Conservation (phyloP, 2,113 vertebrate genomes). For the Ciconia stormi region DNA sequence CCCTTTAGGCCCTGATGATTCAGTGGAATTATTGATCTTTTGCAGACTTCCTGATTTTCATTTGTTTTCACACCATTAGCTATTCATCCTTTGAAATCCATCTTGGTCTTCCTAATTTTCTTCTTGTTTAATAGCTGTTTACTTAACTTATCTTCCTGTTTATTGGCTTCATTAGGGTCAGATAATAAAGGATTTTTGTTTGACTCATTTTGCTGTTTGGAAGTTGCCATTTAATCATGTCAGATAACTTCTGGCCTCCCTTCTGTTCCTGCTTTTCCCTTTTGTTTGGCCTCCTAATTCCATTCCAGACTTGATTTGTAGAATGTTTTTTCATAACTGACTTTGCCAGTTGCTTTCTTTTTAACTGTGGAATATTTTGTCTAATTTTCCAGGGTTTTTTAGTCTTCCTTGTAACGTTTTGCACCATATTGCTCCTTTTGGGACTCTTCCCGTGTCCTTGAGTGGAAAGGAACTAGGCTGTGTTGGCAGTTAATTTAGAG, state of each 20-base stretch:
- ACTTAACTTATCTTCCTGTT: neutral
- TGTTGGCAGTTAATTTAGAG: neutral
- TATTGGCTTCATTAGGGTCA: neutral
- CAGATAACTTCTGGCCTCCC: neutral
- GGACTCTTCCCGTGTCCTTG: rapidly evolving
- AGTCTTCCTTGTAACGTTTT: neutral
- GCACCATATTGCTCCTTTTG: neutral
- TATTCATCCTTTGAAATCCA: slow-evolving; percentile 1
- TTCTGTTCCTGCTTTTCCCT: neutral
- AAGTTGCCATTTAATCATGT: neutral
- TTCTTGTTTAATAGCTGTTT: slow-evolving; percentile 15
- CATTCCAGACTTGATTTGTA: neutral
- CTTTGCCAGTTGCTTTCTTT: neutral
- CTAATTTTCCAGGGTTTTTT: neutral
- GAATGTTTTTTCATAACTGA: neutral
- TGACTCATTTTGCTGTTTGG: neutral
- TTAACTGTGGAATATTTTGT: neutral
- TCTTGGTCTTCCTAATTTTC: neutral
- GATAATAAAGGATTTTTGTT: neutral
- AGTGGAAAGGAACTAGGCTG: neutral
- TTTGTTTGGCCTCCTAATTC: neutral
- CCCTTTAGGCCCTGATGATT: neutral
- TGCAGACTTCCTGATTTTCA: neutral
- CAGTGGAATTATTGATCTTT: slow-evolving; percentile 1
- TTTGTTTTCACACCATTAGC: slow-evolving; percentile 19